These are phyloP conservation scores for Beris chalybata DNA, from an alignment of 2,888 invertebrate genomes.

Conservation along the genomic window DNA sequence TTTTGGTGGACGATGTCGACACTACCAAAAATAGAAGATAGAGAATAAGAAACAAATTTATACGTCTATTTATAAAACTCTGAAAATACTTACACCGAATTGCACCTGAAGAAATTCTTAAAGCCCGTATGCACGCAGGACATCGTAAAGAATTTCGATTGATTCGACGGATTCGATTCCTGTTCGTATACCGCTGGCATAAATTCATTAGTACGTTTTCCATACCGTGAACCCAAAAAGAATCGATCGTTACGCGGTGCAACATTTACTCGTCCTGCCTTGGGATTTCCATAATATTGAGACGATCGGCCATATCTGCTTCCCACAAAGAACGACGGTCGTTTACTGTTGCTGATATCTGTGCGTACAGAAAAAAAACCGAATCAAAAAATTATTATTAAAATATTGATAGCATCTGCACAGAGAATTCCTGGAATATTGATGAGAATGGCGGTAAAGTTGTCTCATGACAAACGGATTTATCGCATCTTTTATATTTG, in stretches of 20 bases:
- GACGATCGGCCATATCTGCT: slow-evolving; percentile 57
- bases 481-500: too few species aligned
- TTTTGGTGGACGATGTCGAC: too few species aligned
- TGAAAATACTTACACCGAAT: slow-evolving; percentile 54
- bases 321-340: slow-evolving; percentile 56
- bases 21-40: too few species aligned
- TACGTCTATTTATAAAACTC: neutral
- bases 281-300: slow-evolving; percentile 42
- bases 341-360: slow-evolving; percentile 9
- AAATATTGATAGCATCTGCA: too few species aligned
- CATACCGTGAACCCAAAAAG: slow-evolving; percentile 55
- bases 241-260: slow-evolving; percentile 56
- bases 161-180: slow-evolving; percentile 11
- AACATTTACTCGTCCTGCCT: slow-evolving; percentile 50
- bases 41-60: too few species aligned
- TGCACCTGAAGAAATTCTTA: slow-evolving; percentile 60
- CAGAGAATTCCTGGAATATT: too few species aligned
- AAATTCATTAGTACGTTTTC: slow-evolving; percentile 49
- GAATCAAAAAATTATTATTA: too few species aligned
- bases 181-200: slow-evolving; percentile 43
- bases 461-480: too few species aligned
- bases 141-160: slow-evolving; percentile 45
- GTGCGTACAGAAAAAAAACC: neutral
- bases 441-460: too few species aligned
- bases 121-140: slow-evolving; percentile 59